These are phyloP conservation scores for Epinephelus malabaricus DNA, from an alignment of 2,797 vertebrate species.

Conservation along the genomic window DNA sequence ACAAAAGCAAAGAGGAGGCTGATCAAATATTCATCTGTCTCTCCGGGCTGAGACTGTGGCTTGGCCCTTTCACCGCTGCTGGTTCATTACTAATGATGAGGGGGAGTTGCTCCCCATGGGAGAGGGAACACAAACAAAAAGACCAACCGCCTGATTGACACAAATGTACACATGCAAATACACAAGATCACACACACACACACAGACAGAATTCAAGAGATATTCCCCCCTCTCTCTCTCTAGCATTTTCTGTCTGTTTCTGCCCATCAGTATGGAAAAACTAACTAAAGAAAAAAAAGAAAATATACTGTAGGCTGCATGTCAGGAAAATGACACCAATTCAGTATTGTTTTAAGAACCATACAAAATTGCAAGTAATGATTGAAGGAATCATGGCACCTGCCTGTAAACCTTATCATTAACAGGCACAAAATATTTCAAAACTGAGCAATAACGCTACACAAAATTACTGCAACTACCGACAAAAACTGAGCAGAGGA, in stretches of 20 bases:
- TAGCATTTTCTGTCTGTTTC: neutral
- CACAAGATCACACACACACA: conserved; percentile 2
- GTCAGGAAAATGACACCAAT: conserved; percentile 14
- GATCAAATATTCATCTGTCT: conserved; percentile 79
- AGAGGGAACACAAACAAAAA: conserved; percentile 62
- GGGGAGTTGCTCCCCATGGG: conserved; percentile 52
- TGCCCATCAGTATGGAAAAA: conserved; percentile 12
- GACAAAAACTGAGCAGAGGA: neutral
- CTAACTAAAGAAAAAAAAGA: neutral
- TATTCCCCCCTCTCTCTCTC: neutral
- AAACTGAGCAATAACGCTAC: neutral
- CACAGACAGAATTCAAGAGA: neutral
- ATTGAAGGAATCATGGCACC: neutral
- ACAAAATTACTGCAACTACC: neutral
- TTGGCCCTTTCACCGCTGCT: conserved; percentile 62
- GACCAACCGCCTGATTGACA: conserved; percentile 62
- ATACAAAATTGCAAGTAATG: neutral
- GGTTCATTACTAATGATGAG: conserved; percentile 77
- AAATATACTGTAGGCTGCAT: neutral
- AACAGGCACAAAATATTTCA: neutral
- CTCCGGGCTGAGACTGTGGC: conserved; percentile 64
- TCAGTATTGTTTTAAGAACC: neutral
- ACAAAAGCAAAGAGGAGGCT: conserved; percentile 54
- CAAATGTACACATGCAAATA: conserved; percentile 34
- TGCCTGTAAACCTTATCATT: neutral